phyloP scores from a whole-genome alignment of 1,140 invertebrate genomes.

The Zaprionus tsacasi region DNA sequence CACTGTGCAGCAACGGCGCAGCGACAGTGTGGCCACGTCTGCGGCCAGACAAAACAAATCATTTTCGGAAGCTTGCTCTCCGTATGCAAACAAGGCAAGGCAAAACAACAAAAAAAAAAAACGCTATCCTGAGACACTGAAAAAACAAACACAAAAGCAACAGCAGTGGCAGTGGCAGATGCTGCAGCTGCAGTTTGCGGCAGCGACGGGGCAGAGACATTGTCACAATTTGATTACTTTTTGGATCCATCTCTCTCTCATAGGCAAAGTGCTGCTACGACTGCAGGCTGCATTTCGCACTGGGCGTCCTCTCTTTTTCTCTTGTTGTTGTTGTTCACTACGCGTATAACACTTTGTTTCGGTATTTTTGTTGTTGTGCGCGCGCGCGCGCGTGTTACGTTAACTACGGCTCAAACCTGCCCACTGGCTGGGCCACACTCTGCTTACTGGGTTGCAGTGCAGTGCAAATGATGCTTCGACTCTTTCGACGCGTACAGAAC shows the following conservation, averaged over 20 bases:
- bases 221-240: conserved; percentile 63
- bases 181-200: background rate
- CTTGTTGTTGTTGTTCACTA: too few species aligned
- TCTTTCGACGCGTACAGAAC: background rate
- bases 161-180: conserved; percentile 28
- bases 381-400: conserved; percentile 45
- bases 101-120: conserved; percentile 43
- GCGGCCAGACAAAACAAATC: conserved; percentile 77
- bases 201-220: background rate
- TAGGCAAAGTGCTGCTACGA: conserved; percentile 4
- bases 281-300: conserved; percentile 67
- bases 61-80: conserved; percentile 59
- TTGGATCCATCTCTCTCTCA: conserved; percentile 70
- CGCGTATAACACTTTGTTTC: background rate
- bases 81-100: conserved; percentile 61
- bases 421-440: conserved; percentile 25
- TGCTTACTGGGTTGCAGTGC: conserved; percentile 65
- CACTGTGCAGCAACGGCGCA: background rate
- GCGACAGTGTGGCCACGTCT: conserved; percentile 15
- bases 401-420: conserved; percentile 29
- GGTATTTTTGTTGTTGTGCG: background rate
- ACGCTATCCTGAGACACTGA: conserved; percentile 56
- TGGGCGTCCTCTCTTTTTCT: conserved; percentile 17
- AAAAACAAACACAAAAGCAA: conserved; percentile 68
- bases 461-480: conserved; percentile 37